A percentile compares a stretch with the other conserved stretches of the same genome.
These are phyloP conservation scores for Danaus chrysippus DNA, from an alignment of 2,888 invertebrate genomes.

Conservation along the genomic window DNA sequence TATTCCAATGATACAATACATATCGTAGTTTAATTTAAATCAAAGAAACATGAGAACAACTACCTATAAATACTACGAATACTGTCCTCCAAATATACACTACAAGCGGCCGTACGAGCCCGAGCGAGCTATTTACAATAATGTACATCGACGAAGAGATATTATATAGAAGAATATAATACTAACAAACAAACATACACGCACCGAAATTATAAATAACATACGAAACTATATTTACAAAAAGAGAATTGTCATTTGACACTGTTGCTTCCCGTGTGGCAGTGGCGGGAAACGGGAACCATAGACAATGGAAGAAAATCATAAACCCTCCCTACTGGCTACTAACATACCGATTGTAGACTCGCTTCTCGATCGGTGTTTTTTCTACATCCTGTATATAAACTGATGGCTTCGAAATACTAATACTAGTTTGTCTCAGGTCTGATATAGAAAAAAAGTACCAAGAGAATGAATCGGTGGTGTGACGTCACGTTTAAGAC, in stretches of 20 bases:
- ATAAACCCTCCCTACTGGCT: background rate
- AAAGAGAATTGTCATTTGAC: constrained; percentile 50
- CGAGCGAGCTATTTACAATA: constrained; percentile 56
- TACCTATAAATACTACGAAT: constrained; percentile 61
- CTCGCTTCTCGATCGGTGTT: constrained; percentile 2
- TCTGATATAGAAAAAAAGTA: background rate
- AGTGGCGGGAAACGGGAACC: constrained; percentile 41
- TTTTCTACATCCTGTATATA: constrained; percentile 6
- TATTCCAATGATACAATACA: background rate
- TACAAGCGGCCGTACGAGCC: constrained; percentile 46
- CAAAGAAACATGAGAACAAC: background rate
- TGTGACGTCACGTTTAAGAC: constrained; percentile 47
- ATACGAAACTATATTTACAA: constrained; percentile 65
- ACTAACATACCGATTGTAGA: background rate
- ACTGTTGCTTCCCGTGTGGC: constrained; percentile 41
- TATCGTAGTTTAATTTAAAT: constrained; percentile 1
- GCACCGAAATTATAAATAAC: constrained; percentile 55
- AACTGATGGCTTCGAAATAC: background rate
- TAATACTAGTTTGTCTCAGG: constrained; percentile 10
- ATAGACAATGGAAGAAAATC: constrained; percentile 3
- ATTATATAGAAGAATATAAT: no score
- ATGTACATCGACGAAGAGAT: constrained; percentile 47
- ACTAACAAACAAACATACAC: constrained; percentile 38
- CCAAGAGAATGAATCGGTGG: background rate
- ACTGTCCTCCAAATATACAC: constrained; percentile 58